Conservation (phyloP, 2,113 vertebrate species). For the Ascaphus truei region DNA sequence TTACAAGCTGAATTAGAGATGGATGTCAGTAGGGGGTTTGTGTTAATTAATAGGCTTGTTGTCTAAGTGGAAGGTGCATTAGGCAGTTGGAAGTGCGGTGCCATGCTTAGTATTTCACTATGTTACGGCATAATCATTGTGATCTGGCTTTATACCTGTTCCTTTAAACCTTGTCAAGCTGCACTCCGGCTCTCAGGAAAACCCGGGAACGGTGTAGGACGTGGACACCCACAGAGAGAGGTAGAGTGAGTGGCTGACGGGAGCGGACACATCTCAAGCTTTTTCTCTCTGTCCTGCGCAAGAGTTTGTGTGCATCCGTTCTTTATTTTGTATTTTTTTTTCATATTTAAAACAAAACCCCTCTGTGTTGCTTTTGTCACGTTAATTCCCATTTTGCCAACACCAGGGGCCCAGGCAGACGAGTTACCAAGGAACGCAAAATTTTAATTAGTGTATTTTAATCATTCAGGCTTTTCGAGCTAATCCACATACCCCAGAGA, state of each 20-base stretch:
- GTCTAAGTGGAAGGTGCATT: background rate
- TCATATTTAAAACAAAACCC: conserved; percentile 91
- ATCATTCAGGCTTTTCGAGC: conserved; percentile 99
- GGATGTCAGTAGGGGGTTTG: no score
- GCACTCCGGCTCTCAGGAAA: background rate
- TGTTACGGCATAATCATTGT: background rate
- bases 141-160: background rate
- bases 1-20: no score
- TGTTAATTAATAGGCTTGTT: no score
- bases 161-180: background rate
- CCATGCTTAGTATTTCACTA: background rate
- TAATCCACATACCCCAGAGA: conserved; percentile 99
- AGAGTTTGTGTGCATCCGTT: conserved; percentile 64
- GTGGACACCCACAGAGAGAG: no score
- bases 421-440: conserved; percentile 99
- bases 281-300: conserved; percentile 28
- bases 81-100: background rate
- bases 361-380: conserved; percentile 97
- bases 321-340: conserved; percentile 58
- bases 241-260: background rate
- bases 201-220: background rate
- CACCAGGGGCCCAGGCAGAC: conserved; percentile 98
- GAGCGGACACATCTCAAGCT: background rate
- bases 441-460: conserved; percentile 99
- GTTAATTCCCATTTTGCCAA: conserved; percentile 99